phyloP scores from a whole-genome alignment of 2,113 vertebrate species.

The Paramormyrops kingsleyae region DNA sequence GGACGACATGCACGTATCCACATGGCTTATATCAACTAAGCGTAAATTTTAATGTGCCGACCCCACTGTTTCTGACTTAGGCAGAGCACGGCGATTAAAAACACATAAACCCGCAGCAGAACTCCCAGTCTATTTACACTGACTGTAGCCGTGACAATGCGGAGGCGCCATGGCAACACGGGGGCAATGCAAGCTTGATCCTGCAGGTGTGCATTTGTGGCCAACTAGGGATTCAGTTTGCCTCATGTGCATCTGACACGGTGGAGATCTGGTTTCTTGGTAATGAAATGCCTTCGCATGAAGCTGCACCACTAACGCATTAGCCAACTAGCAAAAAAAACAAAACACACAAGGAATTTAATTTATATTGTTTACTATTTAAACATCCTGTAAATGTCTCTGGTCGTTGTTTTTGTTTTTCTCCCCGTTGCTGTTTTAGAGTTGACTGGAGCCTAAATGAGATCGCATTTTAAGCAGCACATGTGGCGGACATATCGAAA shows the following conservation, averaged over 20 bases:
- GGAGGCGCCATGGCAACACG: conserved; percentile 14
- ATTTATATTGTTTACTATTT: not conserved
- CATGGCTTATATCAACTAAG: conserved; percentile 26
- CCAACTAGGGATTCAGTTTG: too few relatives aligned
- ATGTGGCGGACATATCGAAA: not conserved
- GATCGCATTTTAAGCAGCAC: not conserved
- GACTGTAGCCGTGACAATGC: conserved; percentile 29
- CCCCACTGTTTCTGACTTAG: conserved; percentile 22
- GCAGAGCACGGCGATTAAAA: conserved; percentile 34
- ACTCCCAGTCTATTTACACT: conserved; percentile 14
- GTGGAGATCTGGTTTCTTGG: not conserved
- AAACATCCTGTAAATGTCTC: not conserved
- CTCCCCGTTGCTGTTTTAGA: not conserved
- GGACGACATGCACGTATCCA: conserved; percentile 18
- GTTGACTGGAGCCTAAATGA: not conserved
- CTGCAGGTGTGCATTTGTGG: conserved; percentile 14
- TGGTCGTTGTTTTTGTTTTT: not conserved
- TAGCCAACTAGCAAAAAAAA: not conserved
- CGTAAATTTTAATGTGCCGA: conserved; percentile 29
- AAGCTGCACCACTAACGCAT: not conserved
- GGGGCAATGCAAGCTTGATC: not conserved
- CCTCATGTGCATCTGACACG: not conserved
- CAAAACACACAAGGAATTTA: not conserved
- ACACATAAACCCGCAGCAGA: conserved; percentile 37
- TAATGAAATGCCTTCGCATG: not conserved